Conservation (phyloP, 2,113 vertebrate species). For the Anoplopoma fimbria region DNA sequence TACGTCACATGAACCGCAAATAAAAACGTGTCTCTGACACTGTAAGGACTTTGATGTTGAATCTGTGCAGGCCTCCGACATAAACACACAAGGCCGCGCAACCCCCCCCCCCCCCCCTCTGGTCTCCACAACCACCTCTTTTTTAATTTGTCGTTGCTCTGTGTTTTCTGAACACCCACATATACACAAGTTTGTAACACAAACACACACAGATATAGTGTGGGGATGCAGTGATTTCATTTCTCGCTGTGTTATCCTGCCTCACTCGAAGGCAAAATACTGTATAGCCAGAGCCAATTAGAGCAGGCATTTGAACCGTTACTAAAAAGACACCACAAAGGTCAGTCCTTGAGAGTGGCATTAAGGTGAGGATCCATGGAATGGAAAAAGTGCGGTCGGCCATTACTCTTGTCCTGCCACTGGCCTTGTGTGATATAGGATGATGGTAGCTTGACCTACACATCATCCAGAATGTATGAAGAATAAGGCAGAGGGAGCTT, state of each 20-base stretch:
- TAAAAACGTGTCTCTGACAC: conserved; percentile 23
- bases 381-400: conserved; percentile 54
- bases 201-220: conserved; percentile 15
- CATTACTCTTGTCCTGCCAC: conserved; percentile 65
- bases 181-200: no score
- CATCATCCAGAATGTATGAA: conserved; percentile 42
- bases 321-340: conserved; percentile 52
- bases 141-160: background rate
- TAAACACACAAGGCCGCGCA: conserved; percentile 5
- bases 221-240: conserved; percentile 25
- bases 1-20: background rate
- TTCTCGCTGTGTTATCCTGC: conserved; percentile 9
- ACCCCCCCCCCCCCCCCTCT: background rate
- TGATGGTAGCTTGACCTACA: conserved; percentile 56
- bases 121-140: conserved; percentile 9
- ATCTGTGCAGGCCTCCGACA: background rate
- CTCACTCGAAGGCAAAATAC: conserved; percentile 42
- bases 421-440: conserved; percentile 69
- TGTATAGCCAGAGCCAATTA: conserved; percentile 66
- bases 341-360: conserved; percentile 70
- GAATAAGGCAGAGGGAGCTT: conserved; percentile 23
- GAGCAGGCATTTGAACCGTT: conserved; percentile 51
- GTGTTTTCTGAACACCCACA: conserved; percentile 1
- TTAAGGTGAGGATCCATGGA: conserved; percentile 42
- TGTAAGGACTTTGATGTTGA: background rate